Evolutionary conservation across 92 coral and sea anemone genomes (phyloP).

Genomic region (Bergia puertoricense): DNA sequence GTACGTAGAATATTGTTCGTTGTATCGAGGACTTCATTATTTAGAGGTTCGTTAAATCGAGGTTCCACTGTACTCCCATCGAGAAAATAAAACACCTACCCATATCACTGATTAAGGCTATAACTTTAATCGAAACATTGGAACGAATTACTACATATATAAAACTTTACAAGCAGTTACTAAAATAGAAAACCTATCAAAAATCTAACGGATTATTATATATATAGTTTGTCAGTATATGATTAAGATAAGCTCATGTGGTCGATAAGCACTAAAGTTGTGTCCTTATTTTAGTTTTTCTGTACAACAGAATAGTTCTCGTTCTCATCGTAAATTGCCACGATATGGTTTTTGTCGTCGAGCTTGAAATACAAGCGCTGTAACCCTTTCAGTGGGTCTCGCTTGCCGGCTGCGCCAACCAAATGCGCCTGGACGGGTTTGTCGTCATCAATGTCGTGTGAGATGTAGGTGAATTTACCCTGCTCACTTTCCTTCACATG

Average conservation of each 20-base stretch:
- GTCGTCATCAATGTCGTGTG: conserved; percentile 27
- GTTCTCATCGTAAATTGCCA: conserved; percentile 40
- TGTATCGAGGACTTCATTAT: no score
- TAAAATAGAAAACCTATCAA: no score
- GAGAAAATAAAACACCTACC: no score
- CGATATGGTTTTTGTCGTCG: conserved; percentile 9
- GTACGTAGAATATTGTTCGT: no score
- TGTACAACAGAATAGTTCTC: conserved; percentile 32
- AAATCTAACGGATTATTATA: neutral
- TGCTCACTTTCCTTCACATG: conserved; percentile 39
- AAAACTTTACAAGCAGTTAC: neutral
- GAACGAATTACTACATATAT: neutral
- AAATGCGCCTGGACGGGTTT: conserved; percentile 30
- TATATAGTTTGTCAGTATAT: neutral
- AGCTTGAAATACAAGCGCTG: conserved; percentile 36
- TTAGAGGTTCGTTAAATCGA: no score
- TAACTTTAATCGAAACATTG: neutral
- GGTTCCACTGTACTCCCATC: no score
- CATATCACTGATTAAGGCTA: no score
- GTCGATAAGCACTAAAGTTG: neutral
- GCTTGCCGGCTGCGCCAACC: conserved; percentile 19
- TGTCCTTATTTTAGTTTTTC: neutral
- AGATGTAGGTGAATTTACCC: conserved; percentile 35
- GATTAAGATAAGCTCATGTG: neutral
- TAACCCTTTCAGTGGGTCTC: conserved; percentile 36